Conservation (phyloP, 2,888 invertebrate genomes). For the Lathronympha strigana region DNA sequence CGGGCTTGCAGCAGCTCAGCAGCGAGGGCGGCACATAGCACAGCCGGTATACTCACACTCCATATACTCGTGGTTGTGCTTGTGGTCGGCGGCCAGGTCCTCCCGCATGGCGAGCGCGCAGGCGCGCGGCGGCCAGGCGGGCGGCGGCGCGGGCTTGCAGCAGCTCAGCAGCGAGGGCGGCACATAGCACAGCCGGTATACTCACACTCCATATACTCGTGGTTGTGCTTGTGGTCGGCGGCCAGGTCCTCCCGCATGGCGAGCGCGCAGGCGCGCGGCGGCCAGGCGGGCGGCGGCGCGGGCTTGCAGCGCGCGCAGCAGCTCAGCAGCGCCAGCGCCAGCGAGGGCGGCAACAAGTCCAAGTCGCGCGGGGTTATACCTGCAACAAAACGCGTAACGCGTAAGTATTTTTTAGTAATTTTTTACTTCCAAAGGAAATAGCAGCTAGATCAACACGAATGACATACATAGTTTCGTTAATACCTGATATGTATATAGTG, state of each 20-base stretch:
- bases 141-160: conserved; percentile 72
- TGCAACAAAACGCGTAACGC: conserved; percentile 55
- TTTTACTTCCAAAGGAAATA: too few species aligned
- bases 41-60: too few species aligned
- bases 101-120: conserved; percentile 89
- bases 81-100: conserved; percentile 85
- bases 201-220: too few species aligned
- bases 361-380: conserved; percentile 88
- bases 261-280: conserved; percentile 86
- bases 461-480: too few species aligned
- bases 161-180: conserved; percentile 87
- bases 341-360: conserved; percentile 88
- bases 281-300: conserved; percentile 66
- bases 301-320: conserved; percentile 87
- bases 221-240: conserved; percentile 59
- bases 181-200: too few species aligned
- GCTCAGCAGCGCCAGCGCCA: conserved; percentile 84
- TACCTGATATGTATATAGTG: too few species aligned
- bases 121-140: conserved; percentile 83
- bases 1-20: too few species aligned
- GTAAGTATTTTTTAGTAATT: too few species aligned
- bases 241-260: conserved; percentile 90
- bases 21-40: too few species aligned
- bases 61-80: conserved; percentile 53
- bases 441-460: too few species aligned